These are phyloP conservation scores for Xylocampa areola DNA, from an alignment of 2,888 invertebrate genomes.

Conservation along the genomic window DNA sequence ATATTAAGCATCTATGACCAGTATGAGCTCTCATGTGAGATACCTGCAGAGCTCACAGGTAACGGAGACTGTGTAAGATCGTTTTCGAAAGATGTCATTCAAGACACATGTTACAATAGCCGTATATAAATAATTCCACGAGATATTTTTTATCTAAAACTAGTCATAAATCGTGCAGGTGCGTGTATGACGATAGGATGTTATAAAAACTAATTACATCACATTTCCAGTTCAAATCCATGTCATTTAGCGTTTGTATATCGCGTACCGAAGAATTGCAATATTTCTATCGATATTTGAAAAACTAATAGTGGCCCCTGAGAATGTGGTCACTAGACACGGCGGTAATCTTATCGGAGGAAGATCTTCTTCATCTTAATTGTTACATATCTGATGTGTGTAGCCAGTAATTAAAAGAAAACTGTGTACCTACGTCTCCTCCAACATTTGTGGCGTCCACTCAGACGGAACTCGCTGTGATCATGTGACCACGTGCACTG, in stretches of 20 bases:
- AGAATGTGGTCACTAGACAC: constrained; percentile 25
- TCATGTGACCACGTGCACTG: constrained; percentile 9
- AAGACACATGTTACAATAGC: neutral
- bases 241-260: constrained; percentile 11
- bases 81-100: neutral
- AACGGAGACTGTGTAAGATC: too few species aligned
- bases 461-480: constrained; percentile 11
- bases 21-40: too few species aligned
- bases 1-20: too few species aligned
- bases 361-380: constrained; percentile 36
- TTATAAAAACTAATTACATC: constrained; percentile 21
- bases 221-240: constrained; percentile 8
- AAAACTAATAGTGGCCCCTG: constrained; percentile 21
- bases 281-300: constrained; percentile 9
- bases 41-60: too few species aligned
- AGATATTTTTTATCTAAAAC: constrained; percentile 6
- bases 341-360: constrained; percentile 36
- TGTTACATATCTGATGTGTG: too few species aligned
- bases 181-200: constrained; percentile 2
- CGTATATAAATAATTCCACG: constrained; percentile 2
- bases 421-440: neutral
- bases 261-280: neutral
- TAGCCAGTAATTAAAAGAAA: constrained; percentile 36
- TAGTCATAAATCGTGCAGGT: constrained; percentile 14
- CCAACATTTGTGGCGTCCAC: constrained; percentile 13